Evolutionary conservation across 2,113 vertebrate species (phyloP), one percentile per base, ranked within the genome.

Genomic region (Glaucidium brasilianum): DNA sequence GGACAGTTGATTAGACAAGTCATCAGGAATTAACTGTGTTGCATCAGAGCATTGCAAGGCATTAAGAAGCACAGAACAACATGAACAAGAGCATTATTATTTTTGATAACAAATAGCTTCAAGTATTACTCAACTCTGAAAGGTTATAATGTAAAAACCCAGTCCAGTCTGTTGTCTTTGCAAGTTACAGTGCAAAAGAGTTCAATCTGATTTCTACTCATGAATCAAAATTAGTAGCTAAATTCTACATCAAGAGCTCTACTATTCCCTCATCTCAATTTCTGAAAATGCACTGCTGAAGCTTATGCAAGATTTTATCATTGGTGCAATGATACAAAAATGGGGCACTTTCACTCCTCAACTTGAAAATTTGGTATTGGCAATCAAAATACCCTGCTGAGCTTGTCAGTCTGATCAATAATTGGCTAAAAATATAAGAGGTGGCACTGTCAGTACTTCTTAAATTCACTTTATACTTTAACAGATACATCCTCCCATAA

Each of bases 61-160:
- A 2, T 72, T 75, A 69, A 66, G 71, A 56, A 79, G 68, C 34
- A 67, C 32, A 78, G 60, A 87, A 39, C 69, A 94, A 74, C 4
- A 41, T 0, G 1, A 82, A 58, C 34, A 90, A 91, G 22, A 32
- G 12, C 4, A 1, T 9, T 67, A 21, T 26, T 9, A 2, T 12
- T 89, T 88, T 30, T 34, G 9, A 5, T 30, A 84, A 78, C 21
- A 84, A 92, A 37, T 13, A 59, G 25, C 49, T 78, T 81, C 14
- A 69, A 85, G 39, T 58, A 52, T 30, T 53, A 52, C 22, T 83
- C 1, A 3, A n/a, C 47, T 90, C 34, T 71, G 45, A 23, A 76
- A 20, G 13, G 12, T 58, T 56, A 37, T 14, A 43, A 60, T 17
- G 34, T 21, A 66, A 90, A 82, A 90, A 15, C 15, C 3, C 37